phyloP scores from a whole-genome alignment of 2,113 vertebrate genomes.

The Gadus chalcogrammus region DNA sequence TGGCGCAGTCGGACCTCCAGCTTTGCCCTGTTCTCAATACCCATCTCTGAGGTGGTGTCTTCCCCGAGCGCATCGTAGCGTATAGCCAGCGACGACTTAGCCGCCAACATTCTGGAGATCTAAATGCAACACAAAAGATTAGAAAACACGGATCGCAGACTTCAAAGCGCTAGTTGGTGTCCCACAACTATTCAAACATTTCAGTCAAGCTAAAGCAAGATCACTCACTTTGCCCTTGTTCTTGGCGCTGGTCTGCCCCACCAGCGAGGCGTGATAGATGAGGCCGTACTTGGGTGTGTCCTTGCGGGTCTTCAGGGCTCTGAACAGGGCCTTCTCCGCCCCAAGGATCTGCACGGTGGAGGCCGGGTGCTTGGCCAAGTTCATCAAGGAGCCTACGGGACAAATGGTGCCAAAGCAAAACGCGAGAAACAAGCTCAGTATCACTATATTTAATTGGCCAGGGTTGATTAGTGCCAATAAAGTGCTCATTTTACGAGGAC shows the following conservation, averaged over 20 bases:
- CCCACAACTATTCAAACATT: not conserved
- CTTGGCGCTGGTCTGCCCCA: slow-evolving; percentile 91
- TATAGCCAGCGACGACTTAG: slow-evolving; percentile 89
- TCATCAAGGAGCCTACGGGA: slow-evolving; percentile 86
- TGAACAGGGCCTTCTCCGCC: slow-evolving; percentile 95
- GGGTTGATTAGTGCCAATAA: no score
- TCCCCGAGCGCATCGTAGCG: slow-evolving; percentile 96
- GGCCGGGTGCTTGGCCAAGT: slow-evolving; percentile 96
- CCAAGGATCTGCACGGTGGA: slow-evolving; percentile 97
- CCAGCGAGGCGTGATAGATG: slow-evolving; percentile 95
- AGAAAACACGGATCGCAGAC: not conserved
- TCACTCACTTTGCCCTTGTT: slow-evolving; percentile 93
- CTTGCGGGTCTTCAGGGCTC: slow-evolving; percentile 90
- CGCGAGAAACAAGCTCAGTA: not conserved
- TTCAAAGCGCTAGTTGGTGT: not conserved
- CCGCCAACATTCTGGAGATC: slow-evolving; percentile 96
- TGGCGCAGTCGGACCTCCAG: slow-evolving; percentile 85
- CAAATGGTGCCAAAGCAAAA: not conserved
- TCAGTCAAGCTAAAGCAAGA: not conserved
- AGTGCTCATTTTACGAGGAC: no score
- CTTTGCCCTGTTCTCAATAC: slow-evolving; percentile 89
- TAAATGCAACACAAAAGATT: slow-evolving; percentile 7
- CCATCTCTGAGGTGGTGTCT: slow-evolving; percentile 89
- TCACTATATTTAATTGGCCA: not conserved
- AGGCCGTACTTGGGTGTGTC: slow-evolving; percentile 98